These are phyloP conservation scores for Protobothrops mucrosquamatus DNA, from an alignment of 2,113 vertebrate genomes.

Conservation along the genomic window DNA sequence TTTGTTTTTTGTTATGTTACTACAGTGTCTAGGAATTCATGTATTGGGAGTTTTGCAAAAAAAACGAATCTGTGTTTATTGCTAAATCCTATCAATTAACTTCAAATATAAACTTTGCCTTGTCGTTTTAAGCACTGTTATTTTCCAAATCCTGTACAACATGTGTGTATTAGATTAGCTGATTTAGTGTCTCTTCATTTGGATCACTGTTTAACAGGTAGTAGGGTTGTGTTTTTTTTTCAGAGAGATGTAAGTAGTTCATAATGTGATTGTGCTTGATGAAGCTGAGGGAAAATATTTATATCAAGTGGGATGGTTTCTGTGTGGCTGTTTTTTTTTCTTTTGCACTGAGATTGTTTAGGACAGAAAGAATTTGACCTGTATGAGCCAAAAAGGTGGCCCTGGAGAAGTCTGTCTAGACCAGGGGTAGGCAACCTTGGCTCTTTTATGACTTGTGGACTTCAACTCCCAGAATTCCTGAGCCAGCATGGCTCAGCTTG, in stretches of 20 bases:
- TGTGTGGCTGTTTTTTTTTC: background rate
- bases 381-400: background rate
- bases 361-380: background rate
- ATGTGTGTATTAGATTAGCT: slow-evolving; percentile 12
- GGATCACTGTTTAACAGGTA: background rate
- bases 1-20: background rate
- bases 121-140: background rate
- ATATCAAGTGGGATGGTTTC: background rate
- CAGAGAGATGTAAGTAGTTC: background rate
- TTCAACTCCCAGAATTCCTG: too few species aligned
- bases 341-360: background rate
- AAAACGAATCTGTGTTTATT: background rate
- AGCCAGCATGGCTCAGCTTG: too few species aligned
- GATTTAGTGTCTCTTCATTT: background rate
- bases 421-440: too few species aligned
- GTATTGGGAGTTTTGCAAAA: slow-evolving; percentile 10
- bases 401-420: background rate
- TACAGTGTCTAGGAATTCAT: background rate
- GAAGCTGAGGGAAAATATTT: background rate
- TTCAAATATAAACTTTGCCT: slow-evolving; percentile 3
- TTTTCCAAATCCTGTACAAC: background rate
- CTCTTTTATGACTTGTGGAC: too few species aligned
- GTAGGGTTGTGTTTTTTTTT: background rate
- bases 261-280: background rate
- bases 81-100: background rate